A percentile compares a stretch with the other conserved stretches of the same genome.
Evolutionary conservation across 2,888 invertebrate genomes (phyloP).

Genomic region (Tuta absoluta): DNA sequence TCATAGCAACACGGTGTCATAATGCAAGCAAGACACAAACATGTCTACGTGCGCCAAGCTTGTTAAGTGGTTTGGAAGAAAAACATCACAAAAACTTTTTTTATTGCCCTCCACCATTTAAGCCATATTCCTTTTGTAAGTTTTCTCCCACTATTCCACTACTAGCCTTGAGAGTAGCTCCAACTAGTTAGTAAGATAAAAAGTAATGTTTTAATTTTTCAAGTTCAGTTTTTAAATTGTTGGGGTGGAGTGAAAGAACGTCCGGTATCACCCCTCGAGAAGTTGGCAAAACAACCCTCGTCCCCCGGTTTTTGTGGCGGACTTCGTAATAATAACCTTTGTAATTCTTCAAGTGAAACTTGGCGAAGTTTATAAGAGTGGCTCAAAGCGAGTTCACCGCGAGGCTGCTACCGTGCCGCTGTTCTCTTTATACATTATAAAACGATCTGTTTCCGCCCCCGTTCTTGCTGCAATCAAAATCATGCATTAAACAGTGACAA

Average conservation of each 20-base stretch:
- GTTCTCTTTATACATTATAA: slow-evolving; percentile 51
- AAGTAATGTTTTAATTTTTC: slow-evolving; percentile 30
- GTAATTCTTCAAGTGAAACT: slow-evolving; percentile 61
- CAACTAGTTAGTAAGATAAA: slow-evolving; percentile 1
- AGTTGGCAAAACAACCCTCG: slow-evolving; percentile 55
- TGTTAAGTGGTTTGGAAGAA: slow-evolving; percentile 82
- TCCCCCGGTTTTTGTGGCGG: slow-evolving; percentile 51
- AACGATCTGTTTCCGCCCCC: slow-evolving; percentile 43
- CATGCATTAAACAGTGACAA: slow-evolving; percentile 22
- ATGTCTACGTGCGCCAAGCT: slow-evolving; percentile 80
- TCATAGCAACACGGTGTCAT: slow-evolving; percentile 78
- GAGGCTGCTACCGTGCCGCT: slow-evolving; percentile 33
- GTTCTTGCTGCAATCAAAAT: slow-evolving; percentile 34
- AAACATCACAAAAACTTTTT: slow-evolving; percentile 80
- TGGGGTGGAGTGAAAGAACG: slow-evolving; percentile 39
- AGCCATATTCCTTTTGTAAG: slow-evolving; percentile 52
- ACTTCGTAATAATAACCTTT: slow-evolving; percentile 63
- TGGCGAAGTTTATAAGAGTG: slow-evolving; percentile 54
- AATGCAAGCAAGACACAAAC: slow-evolving; percentile 81
- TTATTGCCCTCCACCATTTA: slow-evolving; percentile 77
- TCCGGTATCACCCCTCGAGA: slow-evolving; percentile 47
- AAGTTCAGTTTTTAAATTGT: slow-evolving; percentile 38
- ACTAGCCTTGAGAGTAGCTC: neutral
- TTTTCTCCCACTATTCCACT: slow-evolving; percentile 18
- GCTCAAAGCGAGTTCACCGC: slow-evolving; percentile 48